Percentiles rank a stretch among this genome's conserved stretches.
These are phyloP conservation scores for Oncorhynchus mykiss DNA, from an alignment of 2,113 vertebrate species.

Conservation along the genomic window DNA sequence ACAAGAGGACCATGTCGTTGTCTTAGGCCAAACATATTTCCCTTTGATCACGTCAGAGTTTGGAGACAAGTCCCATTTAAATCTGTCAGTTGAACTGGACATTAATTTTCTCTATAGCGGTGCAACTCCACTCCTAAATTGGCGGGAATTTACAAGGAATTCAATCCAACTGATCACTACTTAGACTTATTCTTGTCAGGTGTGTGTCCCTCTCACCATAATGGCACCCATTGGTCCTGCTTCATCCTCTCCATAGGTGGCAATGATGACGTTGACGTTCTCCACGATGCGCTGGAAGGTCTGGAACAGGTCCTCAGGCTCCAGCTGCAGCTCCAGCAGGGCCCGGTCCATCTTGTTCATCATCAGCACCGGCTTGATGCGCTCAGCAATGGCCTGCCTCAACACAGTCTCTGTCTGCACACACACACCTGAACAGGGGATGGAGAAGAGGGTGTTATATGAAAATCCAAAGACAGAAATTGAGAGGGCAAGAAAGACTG, in stretches of 20 bases:
- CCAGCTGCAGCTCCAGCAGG: slow-evolving; percentile 83
- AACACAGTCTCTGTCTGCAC: slow-evolving; percentile 88
- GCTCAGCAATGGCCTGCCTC: slow-evolving; percentile 84
- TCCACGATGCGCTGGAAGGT: slow-evolving; percentile 90
- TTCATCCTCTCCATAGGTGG: slow-evolving; percentile 85
- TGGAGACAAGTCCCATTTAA: too few relatives aligned
- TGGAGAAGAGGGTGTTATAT: neutral
- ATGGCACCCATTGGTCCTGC: slow-evolving; percentile 87
- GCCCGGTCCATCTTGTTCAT: slow-evolving; percentile 87
- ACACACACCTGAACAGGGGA: slow-evolving; percentile 72
- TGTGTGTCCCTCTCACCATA: slow-evolving; percentile 70
- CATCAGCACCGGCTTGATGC: slow-evolving; percentile 87
- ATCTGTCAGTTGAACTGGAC: too few relatives aligned
- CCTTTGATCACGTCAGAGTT: too few relatives aligned
- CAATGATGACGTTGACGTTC: slow-evolving; percentile 87
- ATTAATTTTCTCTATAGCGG: too few relatives aligned
- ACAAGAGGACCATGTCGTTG: too few relatives aligned
- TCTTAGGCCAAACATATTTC: too few relatives aligned
- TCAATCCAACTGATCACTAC: too few relatives aligned
- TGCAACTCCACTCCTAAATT: too few relatives aligned
- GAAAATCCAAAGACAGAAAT: too few relatives aligned
- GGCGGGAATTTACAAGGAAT: too few relatives aligned
- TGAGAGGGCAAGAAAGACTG: neutral
- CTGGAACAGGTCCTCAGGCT: slow-evolving; percentile 81
- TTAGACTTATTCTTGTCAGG: too few relatives aligned